Evolutionary conservation across 1,140 invertebrate genomes (phyloP), one percentile per base, ranked within the genome.

Genomic region (Rhagoletis zephyria): DNA sequence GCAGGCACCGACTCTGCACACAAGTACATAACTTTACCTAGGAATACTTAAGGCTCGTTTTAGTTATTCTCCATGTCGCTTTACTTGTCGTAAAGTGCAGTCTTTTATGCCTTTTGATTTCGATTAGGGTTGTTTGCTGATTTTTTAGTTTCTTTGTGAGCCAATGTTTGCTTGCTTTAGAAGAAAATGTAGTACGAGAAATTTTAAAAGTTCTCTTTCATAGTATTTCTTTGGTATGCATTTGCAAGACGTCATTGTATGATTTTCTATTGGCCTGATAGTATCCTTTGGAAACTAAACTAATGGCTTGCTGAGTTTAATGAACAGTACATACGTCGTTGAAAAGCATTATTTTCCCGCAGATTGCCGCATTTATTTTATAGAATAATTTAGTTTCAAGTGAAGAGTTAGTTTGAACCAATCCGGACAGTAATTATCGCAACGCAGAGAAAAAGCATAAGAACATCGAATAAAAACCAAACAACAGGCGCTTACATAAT

Each of bases 211-310:
- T 14, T 16, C 48, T 45, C 42, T 48, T 70, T 16, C 40, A 45
- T 45, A 70, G 67, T 48, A 70, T 70, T 70, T 70, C 14, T 56
- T 51, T 48, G 70, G 48, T 77, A 51, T n/a, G 30, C 30, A 30
- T 30, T 30, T 30, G 30, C 14, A 56, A 48, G 3, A 51, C 16
- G 42, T 40, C n/a, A 56, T 81, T 59, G 42, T 56, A 10, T 56
- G 74, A 51, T 81, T 81, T 81, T 81, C 74, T 81, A 81, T 81
- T 81, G 74, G 56, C 74, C 74, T 81, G 74, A n/a, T 56, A 81
- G 56, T 81, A 48, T 81, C 10, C 74, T 81, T 81, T 74, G 14
- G 67, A 81, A 81, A 81, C 56, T 51, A 5, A 81, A n/a, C 74
- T 81, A 30, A 81, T 81, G 59, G 16, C 74, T 56, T 81, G 16